Conservation (phyloP, 2,888 invertebrate genomes). For the Brachyopa scutellaris region DNA sequence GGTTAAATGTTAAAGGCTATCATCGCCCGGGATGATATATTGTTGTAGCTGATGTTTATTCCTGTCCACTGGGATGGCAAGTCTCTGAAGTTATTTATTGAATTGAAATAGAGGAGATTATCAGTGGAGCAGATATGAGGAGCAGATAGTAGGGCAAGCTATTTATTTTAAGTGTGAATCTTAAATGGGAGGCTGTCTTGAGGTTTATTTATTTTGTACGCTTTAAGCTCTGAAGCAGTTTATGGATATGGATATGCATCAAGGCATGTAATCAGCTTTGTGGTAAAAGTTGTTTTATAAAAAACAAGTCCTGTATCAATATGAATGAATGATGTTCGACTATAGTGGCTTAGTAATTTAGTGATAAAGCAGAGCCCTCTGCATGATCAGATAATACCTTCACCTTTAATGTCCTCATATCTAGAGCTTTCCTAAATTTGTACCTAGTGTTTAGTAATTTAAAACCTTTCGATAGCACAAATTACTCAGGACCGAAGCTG, state of each 20-base stretch:
- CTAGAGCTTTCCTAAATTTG: too few species aligned
- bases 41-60: conserved; percentile 60
- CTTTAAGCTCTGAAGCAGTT: not conserved
- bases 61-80: conserved; percentile 34
- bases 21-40: conserved; percentile 66
- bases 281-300: not conserved
- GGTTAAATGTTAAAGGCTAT: conserved; percentile 72
- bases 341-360: too few species aligned
- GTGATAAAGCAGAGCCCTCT: too few species aligned
- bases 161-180: conserved; percentile 58
- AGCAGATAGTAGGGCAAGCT: conserved; percentile 28
- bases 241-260: not conserved
- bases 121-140: conserved; percentile 20
- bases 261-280: not conserved
- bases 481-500: too few species aligned
- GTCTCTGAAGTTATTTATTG: conserved; percentile 64
- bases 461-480: too few species aligned
- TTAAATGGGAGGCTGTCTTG: not conserved
- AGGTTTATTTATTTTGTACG: not conserved
- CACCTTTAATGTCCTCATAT: too few species aligned
- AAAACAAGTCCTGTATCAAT: not conserved
- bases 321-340: too few species aligned
- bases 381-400: too few species aligned
- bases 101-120: conserved; percentile 54
- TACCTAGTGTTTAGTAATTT: too few species aligned